A percentile compares a stretch with the other conserved stretches of the same genome.
Evolutionary conservation across 2,113 vertebrate species (phyloP).

Genomic region (Xenus cinereus): DNA sequence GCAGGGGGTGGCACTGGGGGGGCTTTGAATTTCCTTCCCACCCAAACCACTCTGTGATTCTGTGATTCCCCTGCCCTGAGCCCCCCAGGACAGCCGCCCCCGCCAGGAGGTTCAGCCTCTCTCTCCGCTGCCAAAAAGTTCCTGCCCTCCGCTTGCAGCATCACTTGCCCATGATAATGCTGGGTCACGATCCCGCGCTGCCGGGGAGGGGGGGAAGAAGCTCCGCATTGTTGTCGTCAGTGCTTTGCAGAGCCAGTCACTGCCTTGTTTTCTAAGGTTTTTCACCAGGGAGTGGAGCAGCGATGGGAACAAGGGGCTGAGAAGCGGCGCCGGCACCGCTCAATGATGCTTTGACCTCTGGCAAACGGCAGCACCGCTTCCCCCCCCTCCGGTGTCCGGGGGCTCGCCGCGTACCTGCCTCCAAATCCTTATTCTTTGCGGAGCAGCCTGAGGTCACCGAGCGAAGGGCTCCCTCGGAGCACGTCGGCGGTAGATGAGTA

Average conservation of each 20-base stretch:
- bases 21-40: no score
- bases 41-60: no score
- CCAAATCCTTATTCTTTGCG: not conserved
- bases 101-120: not conserved
- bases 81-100: not conserved
- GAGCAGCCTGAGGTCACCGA: not conserved
- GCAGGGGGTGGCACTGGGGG: no score
- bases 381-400: accelerated
- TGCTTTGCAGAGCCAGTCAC: constrained; percentile 49
- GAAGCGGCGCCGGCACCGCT: accelerated
- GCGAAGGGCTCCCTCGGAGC: not conserved
- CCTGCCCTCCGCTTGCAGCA: not conserved
- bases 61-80: not conserved
- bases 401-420: accelerated
- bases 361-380: not conserved
- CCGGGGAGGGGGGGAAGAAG: not conserved
- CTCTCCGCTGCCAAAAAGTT: not conserved
- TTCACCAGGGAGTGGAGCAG: not conserved
- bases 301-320: not conserved
- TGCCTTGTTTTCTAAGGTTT: not conserved
- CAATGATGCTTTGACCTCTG: not conserved
- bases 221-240: not conserved
- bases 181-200: not conserved
- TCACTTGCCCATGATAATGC: not conserved
- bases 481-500: accelerated